phyloP scores from a whole-genome alignment of 2,888 invertebrate species.

The Stenodema calcarata region DNA sequence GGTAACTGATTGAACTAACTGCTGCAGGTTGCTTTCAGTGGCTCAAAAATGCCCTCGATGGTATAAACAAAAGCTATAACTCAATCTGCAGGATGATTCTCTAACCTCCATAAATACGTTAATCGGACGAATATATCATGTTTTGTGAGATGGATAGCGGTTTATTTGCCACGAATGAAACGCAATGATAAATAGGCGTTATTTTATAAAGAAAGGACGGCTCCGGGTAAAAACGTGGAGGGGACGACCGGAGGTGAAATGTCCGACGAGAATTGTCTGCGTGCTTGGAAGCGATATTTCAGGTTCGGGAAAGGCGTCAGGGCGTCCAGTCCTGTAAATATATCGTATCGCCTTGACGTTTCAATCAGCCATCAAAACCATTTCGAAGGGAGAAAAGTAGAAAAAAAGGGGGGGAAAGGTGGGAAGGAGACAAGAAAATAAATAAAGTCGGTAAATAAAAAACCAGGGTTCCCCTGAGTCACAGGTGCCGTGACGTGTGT shows the following conservation, averaged over 20 bases:
- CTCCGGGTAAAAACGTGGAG: not conserved
- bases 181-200: slow-evolving; percentile 14
- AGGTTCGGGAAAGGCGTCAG: not conserved
- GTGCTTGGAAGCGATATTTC: slow-evolving; percentile 41
- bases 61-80: not conserved
- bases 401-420: slow-evolving; percentile 8
- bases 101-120: not conserved
- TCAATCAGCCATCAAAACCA: slow-evolving; percentile 46
- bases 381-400: not conserved
- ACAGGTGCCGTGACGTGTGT: no score
- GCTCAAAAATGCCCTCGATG: not conserved
- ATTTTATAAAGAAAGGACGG: slow-evolving; percentile 8
- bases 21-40: no score
- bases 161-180: not conserved
- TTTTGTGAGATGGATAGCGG: not conserved
- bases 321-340: slow-evolving; percentile 31
- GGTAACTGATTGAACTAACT: no score
- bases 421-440: not conserved
- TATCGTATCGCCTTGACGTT: slow-evolving; percentile 43
- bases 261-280: slow-evolving; percentile 32
- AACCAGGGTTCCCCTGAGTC: not conserved
- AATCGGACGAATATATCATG: not conserved
- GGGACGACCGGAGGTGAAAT: not conserved
- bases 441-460: not conserved
- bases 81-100: not conserved